Evolutionary conservation across 2,888 invertebrate genomes (phyloP), one percentile per base, ranked within the genome.

Genomic region (Thereva nobilitata): DNA sequence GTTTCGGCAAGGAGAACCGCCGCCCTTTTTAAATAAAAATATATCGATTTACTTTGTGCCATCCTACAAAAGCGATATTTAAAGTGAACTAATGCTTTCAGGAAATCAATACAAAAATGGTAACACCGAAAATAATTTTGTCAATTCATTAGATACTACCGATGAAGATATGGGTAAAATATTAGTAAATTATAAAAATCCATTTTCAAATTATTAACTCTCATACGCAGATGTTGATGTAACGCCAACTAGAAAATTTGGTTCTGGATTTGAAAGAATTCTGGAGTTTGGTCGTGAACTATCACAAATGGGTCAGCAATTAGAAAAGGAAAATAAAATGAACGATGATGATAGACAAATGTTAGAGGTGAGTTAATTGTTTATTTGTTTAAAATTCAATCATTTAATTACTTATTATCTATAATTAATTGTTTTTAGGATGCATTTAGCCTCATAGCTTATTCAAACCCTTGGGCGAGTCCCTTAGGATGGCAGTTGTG

Each of bases 381-480:
- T 52, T 4, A n/a, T 12, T 41, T 7, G 23, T 12, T 9, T 12
- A 3, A 41, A 55, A 37, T 3, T 55, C 38, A 42, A 44, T 42
- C 42, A 44, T 44, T 8, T n/a, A 44, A 9, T 8, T n/a, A 44
- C 8, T 10, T 41, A 52, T 35, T 45, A 7, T 35, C 47, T 23
- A 23, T 23, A 23, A 2, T 23, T 23, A 61, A 59, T 71, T 59
- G 44, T 68, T 71, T 74, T 37, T 84, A 96, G 92, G 94, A 97
- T 83, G 97, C 97, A 78, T 98, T 97, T 85, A 97, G 97, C 84
- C 86, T 98, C 78, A 85, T 98, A 78, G 97, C 97, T 56, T 98
- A 98, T 83, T 92, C 95, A 74, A 97, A 98, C 84, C 98, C 97
- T 40, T 97, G 95, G 95, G 90, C 89, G 77, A 96, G 96, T 82